Evolutionary conservation across 2,888 invertebrate species (phyloP), one percentile per base, ranked within the genome.

Genomic region (Azorinus chamasolen): DNA sequence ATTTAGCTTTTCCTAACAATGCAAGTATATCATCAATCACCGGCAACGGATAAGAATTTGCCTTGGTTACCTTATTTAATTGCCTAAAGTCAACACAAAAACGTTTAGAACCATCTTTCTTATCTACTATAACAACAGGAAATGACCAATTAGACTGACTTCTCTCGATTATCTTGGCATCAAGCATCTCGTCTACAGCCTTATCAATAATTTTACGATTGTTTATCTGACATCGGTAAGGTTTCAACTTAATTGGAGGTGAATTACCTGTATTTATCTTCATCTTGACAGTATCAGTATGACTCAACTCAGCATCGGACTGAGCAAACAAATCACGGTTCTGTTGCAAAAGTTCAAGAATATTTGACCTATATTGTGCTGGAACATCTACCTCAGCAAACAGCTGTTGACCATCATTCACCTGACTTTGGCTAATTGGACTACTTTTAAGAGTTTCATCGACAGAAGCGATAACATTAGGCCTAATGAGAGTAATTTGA

Each of bases 31-130:
- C n/a, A n/a, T n/a, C n/a, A n/a, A n/a, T n/a, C n/a, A n/a, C n/a
- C n/a, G n/a, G n/a, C 71, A 24, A 75, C 70, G 73, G 69, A 37
- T 73, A 57, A 16, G 61, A 65, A 39, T 64, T 73, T 27, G 16
- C 20, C 24, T 55, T 65, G 22, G 70, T 50, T 8, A 65, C 39
- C 8, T 46, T 55, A 27, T 65, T 65, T 10, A 65, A 24, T 50
- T 50, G 16, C 4, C 50, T n/a, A 24, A 50, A 50, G 24, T 50
- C 50, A 2, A 54, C 54, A 6, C 27, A 54, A 32, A 55, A 55
- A 10, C 55, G 27, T 25, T 53, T 25, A 14, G 53, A 10, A 25
- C 25, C 53, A 25, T 24, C 25, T 16, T 53, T 25, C 27, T 53
- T 25, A 27, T 53, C 27, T 25, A 25, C 53, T 27, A 53, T 53